These are phyloP conservation scores for Ganaspis brasiliensis DNA, from an alignment of 2,888 invertebrate species.

Conservation along the genomic window DNA sequence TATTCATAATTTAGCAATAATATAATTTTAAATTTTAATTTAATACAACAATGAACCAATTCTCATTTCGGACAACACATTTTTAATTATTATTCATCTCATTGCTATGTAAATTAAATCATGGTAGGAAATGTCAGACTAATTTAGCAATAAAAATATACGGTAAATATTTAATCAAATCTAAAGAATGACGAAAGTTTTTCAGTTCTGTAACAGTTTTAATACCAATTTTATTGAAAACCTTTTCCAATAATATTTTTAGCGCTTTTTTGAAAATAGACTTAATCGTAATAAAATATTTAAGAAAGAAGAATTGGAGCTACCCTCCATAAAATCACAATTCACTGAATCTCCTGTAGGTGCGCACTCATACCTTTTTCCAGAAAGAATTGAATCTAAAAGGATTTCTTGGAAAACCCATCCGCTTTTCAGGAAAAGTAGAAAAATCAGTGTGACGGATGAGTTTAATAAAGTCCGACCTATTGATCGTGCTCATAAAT, in stretches of 20 bases:
- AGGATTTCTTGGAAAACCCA: constrained; percentile 35
- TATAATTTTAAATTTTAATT: too few species aligned
- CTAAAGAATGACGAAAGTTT: too few species aligned
- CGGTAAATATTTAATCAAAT: too few species aligned
- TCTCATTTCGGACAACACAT: too few species aligned
- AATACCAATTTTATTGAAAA: neutral
- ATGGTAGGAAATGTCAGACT: too few species aligned
- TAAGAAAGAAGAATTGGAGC: neutral
- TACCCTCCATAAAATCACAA: constrained; percentile 5
- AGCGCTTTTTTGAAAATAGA: neutral
- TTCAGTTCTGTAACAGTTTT: too few species aligned
- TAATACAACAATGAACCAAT: too few species aligned
- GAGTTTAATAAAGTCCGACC: constrained; percentile 39
- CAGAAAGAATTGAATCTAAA: constrained; percentile 7
- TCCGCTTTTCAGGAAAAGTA: neutral
- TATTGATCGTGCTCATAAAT: constrained; percentile 37
- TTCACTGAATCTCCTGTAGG: neutral
- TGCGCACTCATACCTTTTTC: constrained; percentile 7
- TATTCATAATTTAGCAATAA: too few species aligned
- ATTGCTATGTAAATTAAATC: too few species aligned
- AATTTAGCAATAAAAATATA: too few species aligned
- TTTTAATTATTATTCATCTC: too few species aligned
- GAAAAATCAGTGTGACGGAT: constrained; percentile 33
- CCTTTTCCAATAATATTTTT: neutral
- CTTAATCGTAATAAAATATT: constrained; percentile 10